These are phyloP conservation scores for Linepithema humile DNA, from an alignment of 1,140 invertebrate genomes.

Conservation along the genomic window DNA sequence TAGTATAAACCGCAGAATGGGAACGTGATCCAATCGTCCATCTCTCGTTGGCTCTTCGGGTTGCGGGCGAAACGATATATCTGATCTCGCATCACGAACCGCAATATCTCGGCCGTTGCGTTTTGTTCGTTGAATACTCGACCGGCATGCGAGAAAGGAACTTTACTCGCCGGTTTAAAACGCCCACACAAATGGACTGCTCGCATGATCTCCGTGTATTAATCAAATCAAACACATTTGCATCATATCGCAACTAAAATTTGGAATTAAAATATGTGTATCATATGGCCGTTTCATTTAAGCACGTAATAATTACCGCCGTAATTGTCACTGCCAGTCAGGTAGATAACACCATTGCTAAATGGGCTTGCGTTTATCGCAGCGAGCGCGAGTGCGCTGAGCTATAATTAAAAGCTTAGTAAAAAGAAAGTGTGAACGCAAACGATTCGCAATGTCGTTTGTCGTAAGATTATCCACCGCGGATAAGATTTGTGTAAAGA, in stretches of 20 bases:
- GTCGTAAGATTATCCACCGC: neutral
- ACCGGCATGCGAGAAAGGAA: conserved; percentile 13
- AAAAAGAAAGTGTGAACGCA: neutral
- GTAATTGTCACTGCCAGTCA: neutral
- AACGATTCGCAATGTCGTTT: neutral
- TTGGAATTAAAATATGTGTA: neutral
- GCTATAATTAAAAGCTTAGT: neutral
- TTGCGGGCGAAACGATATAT: conserved; percentile 48
- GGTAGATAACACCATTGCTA: neutral
- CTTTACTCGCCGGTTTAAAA: conserved; percentile 9
- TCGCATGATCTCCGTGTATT: neutral
- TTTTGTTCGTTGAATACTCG: conserved; percentile 23
- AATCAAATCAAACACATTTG: conserved; percentile 25
- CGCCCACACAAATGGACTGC: neutral
- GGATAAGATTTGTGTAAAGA: conserved; percentile 7
- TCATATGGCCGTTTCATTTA: neutral
- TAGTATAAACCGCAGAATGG: conserved; percentile 67
- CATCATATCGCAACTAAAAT: neutral
- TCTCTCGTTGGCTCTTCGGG: conserved; percentile 54
- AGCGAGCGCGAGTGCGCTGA: neutral
- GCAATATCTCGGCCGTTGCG: conserved; percentile 42
- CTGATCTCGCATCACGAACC: conserved; percentile 59
- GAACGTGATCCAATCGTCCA: conserved; percentile 70
- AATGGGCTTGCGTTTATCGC: neutral
- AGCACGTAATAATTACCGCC: neutral